Conservation (phyloP, 2,113 vertebrate genomes). For the Pycnonotus jocosus region DNA sequence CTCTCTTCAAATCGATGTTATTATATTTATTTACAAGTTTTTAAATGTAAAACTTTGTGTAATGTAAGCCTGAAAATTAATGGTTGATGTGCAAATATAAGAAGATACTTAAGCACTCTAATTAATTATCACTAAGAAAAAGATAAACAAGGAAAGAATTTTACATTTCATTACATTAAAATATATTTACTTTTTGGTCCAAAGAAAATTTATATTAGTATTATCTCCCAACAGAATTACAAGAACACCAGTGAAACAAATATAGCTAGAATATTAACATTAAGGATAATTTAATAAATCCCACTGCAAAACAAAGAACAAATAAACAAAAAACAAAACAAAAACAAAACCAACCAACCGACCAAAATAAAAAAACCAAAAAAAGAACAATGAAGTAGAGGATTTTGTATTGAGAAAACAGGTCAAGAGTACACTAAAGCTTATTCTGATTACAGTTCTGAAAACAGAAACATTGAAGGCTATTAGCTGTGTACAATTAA, state of each 20-base stretch:
- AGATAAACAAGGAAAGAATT: not conserved
- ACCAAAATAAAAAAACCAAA: too few species aligned
- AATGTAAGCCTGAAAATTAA: not conserved
- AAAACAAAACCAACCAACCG: not conserved
- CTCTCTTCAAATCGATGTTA: not conserved
- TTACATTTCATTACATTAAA: not conserved
- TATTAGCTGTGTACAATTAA: not conserved
- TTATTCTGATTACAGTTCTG: not conserved
- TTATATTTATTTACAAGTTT: not conserved
- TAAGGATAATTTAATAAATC: not conserved
- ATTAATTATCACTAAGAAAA: not conserved
- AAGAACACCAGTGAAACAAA: not conserved
- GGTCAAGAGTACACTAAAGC: not conserved
- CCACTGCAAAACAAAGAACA: not conserved
- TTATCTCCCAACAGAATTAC: not conserved
- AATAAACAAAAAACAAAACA: not conserved
- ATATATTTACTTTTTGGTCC: not conserved
- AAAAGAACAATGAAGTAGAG: not conserved
- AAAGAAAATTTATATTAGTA: not conserved
- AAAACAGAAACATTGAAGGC: not conserved
- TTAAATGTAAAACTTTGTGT: not conserved
- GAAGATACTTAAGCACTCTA: not conserved
- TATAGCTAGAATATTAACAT: not conserved
- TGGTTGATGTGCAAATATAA: not conserved
- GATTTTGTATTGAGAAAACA: not conserved